Percentiles rank a stretch among this genome's conserved stretches.
phyloP scores from a whole-genome alignment of 2,888 invertebrate genomes.

The Eucera pruinosa region DNA sequence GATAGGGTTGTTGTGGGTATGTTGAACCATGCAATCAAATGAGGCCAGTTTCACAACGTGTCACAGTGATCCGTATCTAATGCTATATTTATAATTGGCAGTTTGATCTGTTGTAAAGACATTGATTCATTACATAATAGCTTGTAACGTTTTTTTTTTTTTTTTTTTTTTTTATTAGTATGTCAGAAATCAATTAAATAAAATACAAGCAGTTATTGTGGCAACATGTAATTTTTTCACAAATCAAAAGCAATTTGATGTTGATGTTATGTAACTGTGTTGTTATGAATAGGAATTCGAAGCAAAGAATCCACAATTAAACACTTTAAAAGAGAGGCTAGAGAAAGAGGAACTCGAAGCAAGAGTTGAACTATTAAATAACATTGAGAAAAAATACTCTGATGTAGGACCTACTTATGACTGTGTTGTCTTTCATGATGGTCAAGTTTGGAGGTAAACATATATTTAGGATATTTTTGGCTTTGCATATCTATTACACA shows the following conservation, averaged over 20 bases:
- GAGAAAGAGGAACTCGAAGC: constrained; percentile 95
- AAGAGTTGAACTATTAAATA: constrained; percentile 92
- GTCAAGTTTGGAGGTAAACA: constrained; percentile 92
- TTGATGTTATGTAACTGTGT: constrained; percentile 9
- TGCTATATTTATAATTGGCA: constrained; percentile 84
- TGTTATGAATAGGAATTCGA: constrained; percentile 88
- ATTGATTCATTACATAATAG: constrained; percentile 71
- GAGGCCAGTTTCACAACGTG: constrained; percentile 79
- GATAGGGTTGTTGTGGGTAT: constrained; percentile 75
- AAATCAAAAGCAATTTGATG: neutral
- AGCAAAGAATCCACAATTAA: constrained; percentile 86
- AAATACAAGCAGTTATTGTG: constrained; percentile 5
- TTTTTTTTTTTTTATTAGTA: constrained; percentile 16
- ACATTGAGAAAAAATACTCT: constrained; percentile 93
- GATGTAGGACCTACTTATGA: constrained; percentile 97
- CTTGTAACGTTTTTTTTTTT: constrained; percentile 25
- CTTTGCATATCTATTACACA: neutral
- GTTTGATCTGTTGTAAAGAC: constrained; percentile 74
- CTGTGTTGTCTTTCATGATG: constrained; percentile 96
- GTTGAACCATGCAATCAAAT: constrained; percentile 75
- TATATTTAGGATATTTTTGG: constrained; percentile 20
- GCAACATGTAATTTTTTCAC: neutral
- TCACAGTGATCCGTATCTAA: constrained; percentile 73
- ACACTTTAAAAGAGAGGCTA: constrained; percentile 90
- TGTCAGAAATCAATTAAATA: neutral